phyloP scores from a whole-genome alignment of 1,140 invertebrate species.

The Cepaea nemoralis region DNA sequence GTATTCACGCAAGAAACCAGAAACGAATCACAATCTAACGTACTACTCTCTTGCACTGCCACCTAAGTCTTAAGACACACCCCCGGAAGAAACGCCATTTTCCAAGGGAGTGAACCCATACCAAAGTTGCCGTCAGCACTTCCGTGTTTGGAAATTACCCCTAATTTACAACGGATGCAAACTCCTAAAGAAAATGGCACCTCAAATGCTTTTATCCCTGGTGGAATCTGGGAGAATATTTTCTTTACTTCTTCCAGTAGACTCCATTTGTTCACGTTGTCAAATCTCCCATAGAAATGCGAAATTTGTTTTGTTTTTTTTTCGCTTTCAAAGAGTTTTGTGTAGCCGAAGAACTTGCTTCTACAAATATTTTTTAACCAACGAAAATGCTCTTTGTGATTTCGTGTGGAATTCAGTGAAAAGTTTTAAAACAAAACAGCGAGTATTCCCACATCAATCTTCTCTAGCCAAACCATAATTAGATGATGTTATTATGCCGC shows the following conservation, averaged over 20 bases:
- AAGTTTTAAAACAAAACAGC: no score
- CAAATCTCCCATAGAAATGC: not conserved
- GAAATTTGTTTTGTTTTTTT: not conserved
- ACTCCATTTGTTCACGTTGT: not conserved
- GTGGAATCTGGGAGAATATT: not conserved
- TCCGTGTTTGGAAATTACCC: not conserved
- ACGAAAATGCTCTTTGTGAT: no score
- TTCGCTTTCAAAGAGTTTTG: not conserved
- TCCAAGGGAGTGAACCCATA: conserved; percentile 1
- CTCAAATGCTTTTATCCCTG: not conserved
- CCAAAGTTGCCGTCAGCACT: not conserved
- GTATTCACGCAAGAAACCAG: no score
- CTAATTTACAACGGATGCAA: conserved; percentile 20
- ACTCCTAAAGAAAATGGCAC: not conserved
- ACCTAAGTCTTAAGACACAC: not conserved
- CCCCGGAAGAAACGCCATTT: not conserved
- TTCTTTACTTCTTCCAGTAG: not conserved
- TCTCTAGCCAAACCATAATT: no score
- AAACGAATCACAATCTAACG: not conserved
- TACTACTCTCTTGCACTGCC: not conserved
- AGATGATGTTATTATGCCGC: no score
- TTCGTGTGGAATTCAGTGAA: no score
- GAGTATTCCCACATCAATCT: no score
- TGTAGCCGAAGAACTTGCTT: no score
- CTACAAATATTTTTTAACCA: no score